Percentiles rank a stretch among this genome's conserved stretches.
These are phyloP conservation scores for Tetheella fluctuosa DNA, from an alignment of 2,888 invertebrate genomes.

Conservation along the genomic window DNA sequence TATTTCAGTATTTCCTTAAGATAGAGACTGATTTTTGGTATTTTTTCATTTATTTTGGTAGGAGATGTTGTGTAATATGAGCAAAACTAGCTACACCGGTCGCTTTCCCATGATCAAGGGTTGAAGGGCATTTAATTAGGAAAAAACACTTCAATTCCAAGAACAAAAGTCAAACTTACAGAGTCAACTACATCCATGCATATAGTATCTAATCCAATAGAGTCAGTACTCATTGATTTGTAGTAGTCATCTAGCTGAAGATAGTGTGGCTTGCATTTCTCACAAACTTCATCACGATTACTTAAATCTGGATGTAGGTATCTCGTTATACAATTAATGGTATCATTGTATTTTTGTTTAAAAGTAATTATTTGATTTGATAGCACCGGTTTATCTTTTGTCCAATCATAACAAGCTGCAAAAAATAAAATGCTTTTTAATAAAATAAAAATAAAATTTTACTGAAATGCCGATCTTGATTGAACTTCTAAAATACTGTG, in stretches of 20 bases:
- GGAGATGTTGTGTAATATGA: no score
- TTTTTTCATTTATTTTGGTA: no score
- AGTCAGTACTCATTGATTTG: slow-evolving; percentile 79
- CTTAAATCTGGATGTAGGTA: slow-evolving; percentile 50
- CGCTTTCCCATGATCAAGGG: no score
- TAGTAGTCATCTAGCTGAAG: slow-evolving; percentile 83
- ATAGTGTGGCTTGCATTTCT: slow-evolving; percentile 82
- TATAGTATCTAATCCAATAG: slow-evolving; percentile 83
- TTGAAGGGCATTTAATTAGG: no score
- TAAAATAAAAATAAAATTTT: no score
- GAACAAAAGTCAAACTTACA: slow-evolving; percentile 64
- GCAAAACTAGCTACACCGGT: no score
- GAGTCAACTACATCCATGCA: slow-evolving; percentile 88
- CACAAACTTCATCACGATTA: slow-evolving; percentile 72
- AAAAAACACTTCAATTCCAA: no score
- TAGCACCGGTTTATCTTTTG: slow-evolving; percentile 63
- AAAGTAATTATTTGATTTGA: slow-evolving; percentile 81
- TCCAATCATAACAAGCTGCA: slow-evolving; percentile 84
- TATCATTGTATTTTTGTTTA: slow-evolving; percentile 70
- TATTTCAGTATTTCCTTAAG: no score
- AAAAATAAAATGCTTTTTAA: slow-evolving; percentile 27
- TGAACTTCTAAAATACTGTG: no score
- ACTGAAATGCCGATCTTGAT: no score
- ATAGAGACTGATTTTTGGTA: no score
- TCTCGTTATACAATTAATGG: slow-evolving; percentile 69